Evolutionary conservation across 2,888 invertebrate species (phyloP).

Genomic region (Troilus luridus): DNA sequence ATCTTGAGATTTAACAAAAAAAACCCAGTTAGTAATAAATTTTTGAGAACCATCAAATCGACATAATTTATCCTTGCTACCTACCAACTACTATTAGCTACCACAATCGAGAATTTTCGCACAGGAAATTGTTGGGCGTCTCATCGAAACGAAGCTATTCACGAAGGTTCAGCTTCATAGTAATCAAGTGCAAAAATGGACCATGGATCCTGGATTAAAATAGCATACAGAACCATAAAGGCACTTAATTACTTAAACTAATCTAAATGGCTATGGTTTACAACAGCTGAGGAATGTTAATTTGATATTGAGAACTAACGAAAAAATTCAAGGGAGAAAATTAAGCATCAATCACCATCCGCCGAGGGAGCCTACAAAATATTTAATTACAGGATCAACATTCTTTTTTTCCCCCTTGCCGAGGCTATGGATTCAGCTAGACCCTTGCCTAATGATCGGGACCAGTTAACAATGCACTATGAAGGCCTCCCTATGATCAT

Average conservation of each 20-base stretch:
- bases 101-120: too few species aligned
- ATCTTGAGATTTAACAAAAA: too few species aligned
- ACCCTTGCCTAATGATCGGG: not conserved
- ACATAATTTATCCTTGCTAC: too few species aligned
- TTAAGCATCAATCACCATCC: constrained; percentile 6
- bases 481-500: not conserved
- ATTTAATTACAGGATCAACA: constrained; percentile 38
- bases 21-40: too few species aligned
- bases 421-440: constrained; percentile 29
- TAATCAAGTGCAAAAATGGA: too few species aligned
- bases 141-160: too few species aligned
- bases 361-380: not conserved
- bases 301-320: constrained; percentile 43
- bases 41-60: too few species aligned
- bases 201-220: too few species aligned
- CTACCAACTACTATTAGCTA: too few species aligned
- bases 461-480: not conserved
- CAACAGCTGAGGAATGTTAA: not conserved
- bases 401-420: not conserved
- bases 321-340: not conserved
- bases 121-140: too few species aligned
- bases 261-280: not conserved
- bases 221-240: not conserved
- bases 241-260: not conserved
- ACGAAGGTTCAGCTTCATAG: too few species aligned